phyloP scores from a whole-genome alignment of 1,140 invertebrate genomes.

The Trigoniulus corallinus region DNA sequence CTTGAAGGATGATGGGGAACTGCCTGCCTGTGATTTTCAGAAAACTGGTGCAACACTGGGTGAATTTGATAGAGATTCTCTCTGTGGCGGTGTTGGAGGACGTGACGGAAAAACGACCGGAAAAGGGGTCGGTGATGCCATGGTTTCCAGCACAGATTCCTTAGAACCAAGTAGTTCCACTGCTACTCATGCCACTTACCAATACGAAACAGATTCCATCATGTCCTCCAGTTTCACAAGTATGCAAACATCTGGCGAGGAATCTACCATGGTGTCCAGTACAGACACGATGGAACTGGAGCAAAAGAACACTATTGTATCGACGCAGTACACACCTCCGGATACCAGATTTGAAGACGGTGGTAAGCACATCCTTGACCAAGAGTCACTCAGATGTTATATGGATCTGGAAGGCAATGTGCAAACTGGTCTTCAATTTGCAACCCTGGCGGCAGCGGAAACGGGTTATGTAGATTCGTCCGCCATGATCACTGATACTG shows the following conservation, averaged over 20 bases:
- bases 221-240: constrained; percentile 66
- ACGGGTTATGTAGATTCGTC: neutral
- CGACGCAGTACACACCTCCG: constrained; percentile 6
- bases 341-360: constrained; percentile 11
- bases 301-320: constrained; percentile 2
- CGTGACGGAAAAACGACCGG: constrained; percentile 22
- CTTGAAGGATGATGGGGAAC: constrained; percentile 30
- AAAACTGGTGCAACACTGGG: constrained; percentile 21
- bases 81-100: constrained; percentile 6
- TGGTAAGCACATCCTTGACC: constrained; percentile 2
- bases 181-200: constrained; percentile 62
- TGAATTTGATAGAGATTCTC: neutral
- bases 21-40: constrained; percentile 26
- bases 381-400: constrained; percentile 3
- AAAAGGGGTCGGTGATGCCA: constrained; percentile 28
- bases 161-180: constrained; percentile 48
- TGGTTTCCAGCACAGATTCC: constrained; percentile 48
- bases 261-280: constrained; percentile 52
- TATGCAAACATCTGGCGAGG: constrained; percentile 33
- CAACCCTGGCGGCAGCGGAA: neutral
- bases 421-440: too few relatives aligned
- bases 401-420: constrained; percentile 7
- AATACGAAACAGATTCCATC: constrained; percentile 59
- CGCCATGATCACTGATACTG: neutral
- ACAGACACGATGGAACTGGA: constrained; percentile 42